These are phyloP conservation scores for Osmoderma eremita DNA, from an alignment of 2,888 invertebrate genomes.

Conservation along the genomic window DNA sequence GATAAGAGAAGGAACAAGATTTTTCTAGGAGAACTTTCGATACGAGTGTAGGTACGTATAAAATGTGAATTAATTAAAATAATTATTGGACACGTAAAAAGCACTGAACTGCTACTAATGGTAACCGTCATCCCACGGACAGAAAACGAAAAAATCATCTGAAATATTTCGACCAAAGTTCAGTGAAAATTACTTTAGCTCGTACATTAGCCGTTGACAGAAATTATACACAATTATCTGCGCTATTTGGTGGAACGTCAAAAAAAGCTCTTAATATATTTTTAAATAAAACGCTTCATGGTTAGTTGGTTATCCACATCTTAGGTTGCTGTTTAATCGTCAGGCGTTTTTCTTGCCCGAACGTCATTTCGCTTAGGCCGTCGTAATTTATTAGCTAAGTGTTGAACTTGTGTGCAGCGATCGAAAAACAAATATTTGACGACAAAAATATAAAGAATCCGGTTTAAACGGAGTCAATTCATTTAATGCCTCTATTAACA, in stretches of 20 bases:
- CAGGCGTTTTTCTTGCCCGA: not conserved
- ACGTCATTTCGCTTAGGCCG: slow-evolving; percentile 7
- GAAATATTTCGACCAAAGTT: not conserved
- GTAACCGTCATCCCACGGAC: not conserved
- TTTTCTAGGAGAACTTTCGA: too few relatives aligned
- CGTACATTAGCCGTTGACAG: slow-evolving; percentile 4
- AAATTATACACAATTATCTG: slow-evolving; percentile 18
- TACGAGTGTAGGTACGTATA: too few relatives aligned
- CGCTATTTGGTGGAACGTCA: not conserved
- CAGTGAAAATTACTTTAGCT: slow-evolving; percentile 13
- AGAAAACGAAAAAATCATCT: not conserved
- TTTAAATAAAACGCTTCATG: slow-evolving; percentile 7
- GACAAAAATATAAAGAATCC: slow-evolving; percentile 2
- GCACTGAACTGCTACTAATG: not conserved
- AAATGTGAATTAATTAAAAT: too few relatives aligned
- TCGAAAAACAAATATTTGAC: not conserved
- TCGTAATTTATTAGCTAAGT: slow-evolving; percentile 8
- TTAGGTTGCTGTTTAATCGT: slow-evolving; percentile 6
- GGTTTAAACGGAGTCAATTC: not conserved
- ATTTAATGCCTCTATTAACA: slow-evolving; percentile 14
- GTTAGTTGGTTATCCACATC: slow-evolving; percentile 6
- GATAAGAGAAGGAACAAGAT: too few relatives aligned
- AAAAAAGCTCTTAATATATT: slow-evolving; percentile 11
- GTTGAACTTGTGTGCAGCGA: not conserved
- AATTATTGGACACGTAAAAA: too few relatives aligned